Base-by-base conservation (phyloP, 2,113 vertebrate species). In the Oplegnathus fasciatus region DNA sequence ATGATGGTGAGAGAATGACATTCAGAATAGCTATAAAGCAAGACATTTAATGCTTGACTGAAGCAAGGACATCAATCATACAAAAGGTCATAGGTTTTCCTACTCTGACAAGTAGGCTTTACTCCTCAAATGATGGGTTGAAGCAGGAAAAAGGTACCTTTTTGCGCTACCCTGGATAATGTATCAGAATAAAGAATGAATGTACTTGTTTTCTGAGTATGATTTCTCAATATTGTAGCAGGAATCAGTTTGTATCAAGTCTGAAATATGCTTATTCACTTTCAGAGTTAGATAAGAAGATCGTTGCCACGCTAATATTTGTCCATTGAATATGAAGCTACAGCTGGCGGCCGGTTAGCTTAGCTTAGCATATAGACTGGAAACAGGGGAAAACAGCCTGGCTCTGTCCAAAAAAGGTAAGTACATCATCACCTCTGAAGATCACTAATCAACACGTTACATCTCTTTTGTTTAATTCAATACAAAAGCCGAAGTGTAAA, bases 21-120 rank as follows among this genome's bases (percentile, higher is more conserved):
- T 88, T 87, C 73, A 74, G 78, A 86, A 60, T 15, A 84, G 74
- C 83, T 44, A 52, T 77, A 86, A 77, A 82, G 82, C 58, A 82
- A n/a, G 80, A 82, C 82, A 68, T 85, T 80, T 88, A 90, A 91
- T 73, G 86, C 89, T 61, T 46, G 74, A 82, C 74, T 82, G 87
- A 90, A 37, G 73, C 46, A 52, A 80, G 61, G 87, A 87, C 82
- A 83, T 89, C 83, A 89, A 89, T 88, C 70, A 82, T 73, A 57
- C n/a, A 1, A 87, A 93, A 86, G 85, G 83, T 89, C 88, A 90
- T 17, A 83, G 78, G 72, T 86, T 70, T 55, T 58, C 26, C 80
- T 61, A 54, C 55, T 70, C 52, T 87, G 89, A 84, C 82, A 90
- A 75, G 70, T 60, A 72, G 70, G 83, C 68, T 89, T 90, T 84